A percentile compares a stretch with the other conserved stretches of the same genome.
Conservation (phyloP, 2,113 vertebrate genomes). For the Gymnobelideus leadbeateri region DNA sequence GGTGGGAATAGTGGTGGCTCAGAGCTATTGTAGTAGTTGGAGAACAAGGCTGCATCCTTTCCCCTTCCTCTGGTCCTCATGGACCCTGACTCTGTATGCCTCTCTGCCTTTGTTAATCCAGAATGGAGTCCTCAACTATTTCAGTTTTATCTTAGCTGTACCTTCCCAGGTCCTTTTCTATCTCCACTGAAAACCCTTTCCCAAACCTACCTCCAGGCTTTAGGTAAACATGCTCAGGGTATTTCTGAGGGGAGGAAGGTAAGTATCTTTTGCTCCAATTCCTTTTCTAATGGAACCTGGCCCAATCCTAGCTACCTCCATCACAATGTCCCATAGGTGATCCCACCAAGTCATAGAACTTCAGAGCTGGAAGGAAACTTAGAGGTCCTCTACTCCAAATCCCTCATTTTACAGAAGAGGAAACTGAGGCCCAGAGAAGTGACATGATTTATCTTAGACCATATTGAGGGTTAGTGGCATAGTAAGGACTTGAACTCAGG, state of each 20-base stretch:
- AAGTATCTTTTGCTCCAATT: background rate
- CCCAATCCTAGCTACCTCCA: background rate
- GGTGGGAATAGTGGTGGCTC: background rate
- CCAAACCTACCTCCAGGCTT: background rate
- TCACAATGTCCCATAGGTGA: background rate
- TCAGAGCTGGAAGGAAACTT: background rate
- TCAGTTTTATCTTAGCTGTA: background rate
- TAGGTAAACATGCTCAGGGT: background rate
- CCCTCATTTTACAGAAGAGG: background rate
- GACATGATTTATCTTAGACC: background rate
- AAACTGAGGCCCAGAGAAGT: slow-evolving; percentile 1
- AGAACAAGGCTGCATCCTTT: background rate
- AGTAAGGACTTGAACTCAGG: background rate
- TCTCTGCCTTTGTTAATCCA: background rate
- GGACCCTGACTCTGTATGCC: background rate
- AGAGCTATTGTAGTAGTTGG: too few relatives aligned
- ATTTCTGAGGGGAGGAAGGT: background rate
- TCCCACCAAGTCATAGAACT: background rate
- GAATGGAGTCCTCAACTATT: background rate
- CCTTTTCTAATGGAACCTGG: background rate
- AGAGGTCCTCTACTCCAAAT: background rate
- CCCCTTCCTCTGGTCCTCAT: background rate
- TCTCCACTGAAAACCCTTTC: background rate
- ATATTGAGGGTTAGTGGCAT: background rate
- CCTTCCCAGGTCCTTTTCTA: background rate